phyloP scores from a whole-genome alignment of 2,888 invertebrate species.

The Synergus gifuensis region DNA sequence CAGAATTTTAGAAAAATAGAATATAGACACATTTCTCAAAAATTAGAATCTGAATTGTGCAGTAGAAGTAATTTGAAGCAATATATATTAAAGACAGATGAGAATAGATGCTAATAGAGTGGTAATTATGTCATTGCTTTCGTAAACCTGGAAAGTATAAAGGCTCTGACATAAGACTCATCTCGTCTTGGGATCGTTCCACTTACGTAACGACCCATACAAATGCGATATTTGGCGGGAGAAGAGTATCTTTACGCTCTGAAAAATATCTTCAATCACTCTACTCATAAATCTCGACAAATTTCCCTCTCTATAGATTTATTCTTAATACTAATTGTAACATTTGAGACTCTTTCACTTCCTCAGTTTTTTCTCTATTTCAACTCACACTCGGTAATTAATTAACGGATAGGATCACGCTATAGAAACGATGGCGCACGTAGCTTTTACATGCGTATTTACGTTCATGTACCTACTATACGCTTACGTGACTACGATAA shows the following conservation, averaged over 20 bases:
- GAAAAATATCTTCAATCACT: slow-evolving; percentile 14
- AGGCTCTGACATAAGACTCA: background rate
- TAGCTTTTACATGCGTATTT: slow-evolving; percentile 46
- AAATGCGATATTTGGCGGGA: slow-evolving; percentile 3
- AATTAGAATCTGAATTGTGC: too few species aligned
- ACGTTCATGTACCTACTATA: background rate
- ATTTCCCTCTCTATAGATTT: background rate
- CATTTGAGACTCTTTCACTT: slow-evolving; percentile 13
- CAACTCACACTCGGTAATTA: slow-evolving; percentile 58
- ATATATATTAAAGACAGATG: background rate
- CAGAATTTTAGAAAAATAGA: background rate
- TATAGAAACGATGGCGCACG: slow-evolving; percentile 52
- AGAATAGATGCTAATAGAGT: too few species aligned
- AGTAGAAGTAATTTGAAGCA: too few species aligned
- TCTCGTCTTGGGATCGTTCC: slow-evolving; percentile 17
- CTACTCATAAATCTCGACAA: slow-evolving; percentile 1
- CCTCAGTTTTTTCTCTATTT: slow-evolving; percentile 2
- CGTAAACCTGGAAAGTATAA: slow-evolving; percentile 13
- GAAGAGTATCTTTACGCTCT: background rate
- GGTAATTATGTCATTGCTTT: background rate
- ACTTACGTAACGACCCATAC: background rate
- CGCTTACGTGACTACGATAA: slow-evolving; percentile 66
- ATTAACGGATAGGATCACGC: slow-evolving; percentile 66
- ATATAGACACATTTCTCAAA: background rate
- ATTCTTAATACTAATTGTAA: background rate